A percentile compares a stretch with the other conserved stretches of the same genome.
Evolutionary conservation across 2,797 vertebrate genomes (phyloP).

Genomic region (Phrynocephalus forsythii): DNA sequence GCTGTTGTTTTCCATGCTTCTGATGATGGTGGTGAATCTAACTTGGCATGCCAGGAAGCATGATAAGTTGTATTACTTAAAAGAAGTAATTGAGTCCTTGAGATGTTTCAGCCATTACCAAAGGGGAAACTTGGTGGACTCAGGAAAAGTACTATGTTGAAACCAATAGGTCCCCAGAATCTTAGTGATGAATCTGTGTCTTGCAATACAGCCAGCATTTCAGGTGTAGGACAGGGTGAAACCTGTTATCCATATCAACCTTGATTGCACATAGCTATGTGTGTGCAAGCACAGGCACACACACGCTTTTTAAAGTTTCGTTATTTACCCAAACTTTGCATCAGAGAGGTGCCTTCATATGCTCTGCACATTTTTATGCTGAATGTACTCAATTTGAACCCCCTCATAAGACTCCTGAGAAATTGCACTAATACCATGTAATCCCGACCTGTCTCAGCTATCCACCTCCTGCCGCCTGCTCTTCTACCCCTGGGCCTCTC

Average conservation of each 20-base stretch:
- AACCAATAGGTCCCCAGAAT: neutral
- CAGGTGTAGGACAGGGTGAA: neutral
- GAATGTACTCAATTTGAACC: neutral
- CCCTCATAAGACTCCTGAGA: neutral
- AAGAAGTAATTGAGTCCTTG: neutral
- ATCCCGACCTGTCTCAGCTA: constrained; percentile 6
- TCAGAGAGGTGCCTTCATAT: no score
- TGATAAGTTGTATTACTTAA: neutral
- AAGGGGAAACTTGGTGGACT: neutral
- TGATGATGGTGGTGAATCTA: no score
- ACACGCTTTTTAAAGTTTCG: neutral
- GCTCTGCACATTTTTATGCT: neutral
- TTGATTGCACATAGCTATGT: neutral
- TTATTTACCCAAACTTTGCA: neutral
- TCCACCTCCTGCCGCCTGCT: neutral
- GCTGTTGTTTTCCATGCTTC: no score
- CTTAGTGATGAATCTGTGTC: neutral
- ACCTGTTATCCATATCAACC: neutral
- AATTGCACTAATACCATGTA: constrained; percentile 12
- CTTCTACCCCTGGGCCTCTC: constrained; percentile 12
- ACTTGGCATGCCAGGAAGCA: neutral
- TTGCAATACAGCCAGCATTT: neutral
- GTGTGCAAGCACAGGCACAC: neutral
- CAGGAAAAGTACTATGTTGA: neutral
- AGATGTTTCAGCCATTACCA: neutral